phyloP scores from a whole-genome alignment of 2,113 vertebrate species.

The Pterophyllum scalare region DNA sequence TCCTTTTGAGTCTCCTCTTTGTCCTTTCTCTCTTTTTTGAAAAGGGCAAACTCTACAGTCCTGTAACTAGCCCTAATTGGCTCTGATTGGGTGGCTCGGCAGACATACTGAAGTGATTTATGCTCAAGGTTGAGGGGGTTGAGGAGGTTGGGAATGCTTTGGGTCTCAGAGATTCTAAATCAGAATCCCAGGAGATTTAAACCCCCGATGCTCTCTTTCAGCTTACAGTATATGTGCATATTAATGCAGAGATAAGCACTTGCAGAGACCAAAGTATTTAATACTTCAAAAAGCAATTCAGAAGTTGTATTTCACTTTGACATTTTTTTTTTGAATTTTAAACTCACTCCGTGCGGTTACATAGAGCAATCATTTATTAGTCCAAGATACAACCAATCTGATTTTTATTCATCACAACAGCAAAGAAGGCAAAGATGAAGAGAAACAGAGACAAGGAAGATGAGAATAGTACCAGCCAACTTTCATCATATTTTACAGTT shows the following conservation, averaged over 20 bases:
- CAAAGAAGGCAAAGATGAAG: not conserved
- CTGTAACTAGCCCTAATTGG: slow-evolving; percentile 62
- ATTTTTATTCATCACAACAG: not conserved
- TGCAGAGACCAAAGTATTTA: not conserved
- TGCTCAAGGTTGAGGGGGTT: slow-evolving; percentile 56
- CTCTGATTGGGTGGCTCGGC: slow-evolving; percentile 60
- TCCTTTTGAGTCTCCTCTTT: not conserved
- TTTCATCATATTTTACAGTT: not conserved
- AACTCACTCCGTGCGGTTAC: not conserved
- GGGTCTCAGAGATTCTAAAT: slow-evolving; percentile 34
- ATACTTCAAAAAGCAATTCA: slow-evolving; percentile 17
- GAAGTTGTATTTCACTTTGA: slow-evolving; percentile 4
- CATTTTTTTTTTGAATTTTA: not conserved
- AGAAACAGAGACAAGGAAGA: not conserved
- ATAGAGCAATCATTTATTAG: slow-evolving; percentile 6
- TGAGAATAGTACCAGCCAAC: rapidly evolving
- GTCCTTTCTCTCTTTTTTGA: slow-evolving; percentile 15
- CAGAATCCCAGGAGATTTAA: slow-evolving; percentile 42
- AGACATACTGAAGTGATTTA: slow-evolving; percentile 78
- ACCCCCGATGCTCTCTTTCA: slow-evolving; percentile 10
- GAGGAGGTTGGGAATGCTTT: slow-evolving; percentile 34
- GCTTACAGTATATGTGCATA: slow-evolving; percentile 31
- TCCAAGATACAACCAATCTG: not conserved
- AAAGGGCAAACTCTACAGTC: slow-evolving; percentile 49
- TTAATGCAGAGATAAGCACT: slow-evolving; percentile 21